phyloP scores from a whole-genome alignment of 1,140 invertebrate species.

The Apis cerana region DNA sequence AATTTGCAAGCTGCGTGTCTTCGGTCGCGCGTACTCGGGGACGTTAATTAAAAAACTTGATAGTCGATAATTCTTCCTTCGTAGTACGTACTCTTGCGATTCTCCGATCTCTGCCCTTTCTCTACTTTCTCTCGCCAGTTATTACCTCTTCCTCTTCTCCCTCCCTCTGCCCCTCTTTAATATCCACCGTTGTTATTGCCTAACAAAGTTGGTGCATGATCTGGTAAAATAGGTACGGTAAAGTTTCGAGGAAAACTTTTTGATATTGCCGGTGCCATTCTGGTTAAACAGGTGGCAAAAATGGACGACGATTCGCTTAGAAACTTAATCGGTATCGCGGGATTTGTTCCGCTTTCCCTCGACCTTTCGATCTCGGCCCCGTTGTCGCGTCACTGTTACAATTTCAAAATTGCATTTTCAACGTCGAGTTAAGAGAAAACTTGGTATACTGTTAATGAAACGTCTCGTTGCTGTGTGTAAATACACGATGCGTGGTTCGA shows the following conservation, averaged over 20 bases:
- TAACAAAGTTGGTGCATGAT: slow-evolving; percentile 55
- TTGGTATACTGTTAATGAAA: too few relatives aligned
- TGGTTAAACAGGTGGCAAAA: slow-evolving; percentile 15
- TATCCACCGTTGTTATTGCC: slow-evolving; percentile 52
- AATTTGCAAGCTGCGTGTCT: background rate
- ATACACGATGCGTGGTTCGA: too few relatives aligned
- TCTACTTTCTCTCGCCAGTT: background rate
- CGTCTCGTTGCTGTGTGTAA: too few relatives aligned
- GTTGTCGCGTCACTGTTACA: background rate
- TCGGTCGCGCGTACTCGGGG: background rate
- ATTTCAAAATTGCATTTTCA: background rate
- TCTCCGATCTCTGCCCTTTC: background rate
- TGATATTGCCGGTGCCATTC: slow-evolving; percentile 47
- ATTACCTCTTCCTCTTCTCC: background rate
- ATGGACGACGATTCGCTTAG: background rate
- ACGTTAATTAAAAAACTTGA: slow-evolving; percentile 47
- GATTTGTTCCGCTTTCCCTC: background rate
- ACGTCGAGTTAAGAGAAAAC: background rate
- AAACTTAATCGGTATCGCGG: background rate
- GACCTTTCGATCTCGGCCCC: background rate
- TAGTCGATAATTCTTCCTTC: background rate
- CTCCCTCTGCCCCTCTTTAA: background rate
- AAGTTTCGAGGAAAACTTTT: background rate
- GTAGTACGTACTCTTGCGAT: background rate
- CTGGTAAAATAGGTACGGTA: slow-evolving; percentile 36